Base-by-base conservation (phyloP, 2,113 vertebrate genomes). In the Hypanus sabinus region DNA sequence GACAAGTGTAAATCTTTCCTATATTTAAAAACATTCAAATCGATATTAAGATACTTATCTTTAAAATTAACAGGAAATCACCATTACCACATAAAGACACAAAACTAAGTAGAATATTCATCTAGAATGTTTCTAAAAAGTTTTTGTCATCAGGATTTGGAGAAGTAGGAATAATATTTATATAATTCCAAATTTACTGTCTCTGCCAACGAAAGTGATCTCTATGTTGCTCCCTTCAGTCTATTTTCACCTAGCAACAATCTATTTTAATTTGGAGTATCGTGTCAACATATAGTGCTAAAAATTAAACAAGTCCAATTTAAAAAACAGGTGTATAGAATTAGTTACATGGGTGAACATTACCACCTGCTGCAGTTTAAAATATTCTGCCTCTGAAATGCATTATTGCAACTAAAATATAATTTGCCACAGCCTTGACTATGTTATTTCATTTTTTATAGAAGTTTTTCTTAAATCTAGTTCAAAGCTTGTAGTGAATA, bases 221-320 rank as follows among this genome's bases (percentile, higher is more conserved):
- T 65, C n/a, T 60, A 90, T n/a, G 85, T 90, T 90, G 85, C 6
- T 79, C n/a, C 76, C 76, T 90, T 90, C 60, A 68, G 30, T 60
- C 85, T 30, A 33, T 65, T 5, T 33, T 90, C 85, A 90, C 30
- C 81, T 36, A 90, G 60, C 30, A 90, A 65, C n/a, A 65, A 90
- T 9, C 85, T 65, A 68, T 90, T 90, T 90, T 33, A 65, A 65
- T 20, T 85, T 65, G 16, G 85, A 33, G 60, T 90, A 90, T 90
- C 60, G 65, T 33, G 18, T 65, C 57, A 33, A 88, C n/a, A 7
- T 65, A 6, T 5, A 14, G 11, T 65, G 85, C 85, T 68, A 65
- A 90, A 65, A 65, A 65, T 90, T 85, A 57, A 57, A 57, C 12
- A 9, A 30, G 22, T 85, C 24, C 11, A 57, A 85, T 27, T 81